Percentiles rank a stretch among this genome's conserved stretches.
These are phyloP conservation scores for Drosophila pseudotalamancana DNA, from an alignment of 2,888 invertebrate genomes.

Conservation along the genomic window DNA sequence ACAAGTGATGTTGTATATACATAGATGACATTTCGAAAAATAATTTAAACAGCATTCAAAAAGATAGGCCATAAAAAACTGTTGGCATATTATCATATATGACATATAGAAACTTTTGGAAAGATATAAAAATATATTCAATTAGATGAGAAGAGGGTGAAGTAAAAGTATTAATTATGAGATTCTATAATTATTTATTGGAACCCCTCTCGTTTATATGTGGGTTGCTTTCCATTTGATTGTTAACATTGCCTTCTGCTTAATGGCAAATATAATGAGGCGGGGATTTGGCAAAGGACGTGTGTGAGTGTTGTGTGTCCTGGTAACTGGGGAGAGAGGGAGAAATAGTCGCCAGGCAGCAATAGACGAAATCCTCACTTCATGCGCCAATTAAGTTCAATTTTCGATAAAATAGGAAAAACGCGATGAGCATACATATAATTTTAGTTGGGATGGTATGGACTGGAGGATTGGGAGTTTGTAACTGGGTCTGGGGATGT, in stretches of 20 bases:
- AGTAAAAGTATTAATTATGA: background rate
- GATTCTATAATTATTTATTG: conserved; percentile 1
- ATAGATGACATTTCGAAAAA: no score
- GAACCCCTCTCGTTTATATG: conserved; percentile 17
- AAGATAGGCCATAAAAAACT: no score
- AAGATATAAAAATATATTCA: background rate
- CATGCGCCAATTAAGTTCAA: conserved; percentile 76
- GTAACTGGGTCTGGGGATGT: conserved; percentile 21
- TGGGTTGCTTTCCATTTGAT: conserved; percentile 29
- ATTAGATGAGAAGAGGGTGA: background rate
- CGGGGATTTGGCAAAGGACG: background rate
- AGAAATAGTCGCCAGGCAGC: conserved; percentile 64
- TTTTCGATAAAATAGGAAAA: conserved; percentile 53
- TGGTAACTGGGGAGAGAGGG: conserved; percentile 17
- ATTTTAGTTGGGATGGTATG: background rate
- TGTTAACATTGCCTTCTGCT: conserved; percentile 28
- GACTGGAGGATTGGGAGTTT: background rate
- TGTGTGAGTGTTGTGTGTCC: background rate
- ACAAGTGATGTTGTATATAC: no score
- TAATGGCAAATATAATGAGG: conserved; percentile 57
- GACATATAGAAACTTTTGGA: no score
- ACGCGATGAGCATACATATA: conserved; percentile 34
- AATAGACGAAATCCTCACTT: conserved; percentile 59
- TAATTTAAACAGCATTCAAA: no score
- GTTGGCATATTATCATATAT: no score